Conservation (phyloP, 1,140 invertebrate species). For the Heliconius hewitsoni region DNA sequence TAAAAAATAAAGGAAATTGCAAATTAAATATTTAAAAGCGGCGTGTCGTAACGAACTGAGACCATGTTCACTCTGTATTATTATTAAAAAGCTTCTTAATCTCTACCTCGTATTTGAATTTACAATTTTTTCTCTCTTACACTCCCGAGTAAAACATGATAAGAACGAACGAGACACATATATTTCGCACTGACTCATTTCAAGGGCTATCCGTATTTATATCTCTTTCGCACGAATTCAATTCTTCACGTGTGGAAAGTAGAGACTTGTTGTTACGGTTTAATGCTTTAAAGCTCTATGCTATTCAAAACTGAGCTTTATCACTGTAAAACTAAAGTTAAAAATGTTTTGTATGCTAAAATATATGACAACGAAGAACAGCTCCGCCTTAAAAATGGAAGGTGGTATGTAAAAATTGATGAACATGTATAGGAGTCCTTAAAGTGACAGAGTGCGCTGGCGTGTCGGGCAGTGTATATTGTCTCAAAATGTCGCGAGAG, state of each 20-base stretch:
- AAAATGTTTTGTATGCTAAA: slow-evolving; percentile 31
- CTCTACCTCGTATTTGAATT: slow-evolving; percentile 41
- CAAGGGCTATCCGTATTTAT: slow-evolving; percentile 42
- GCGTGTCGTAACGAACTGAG: slow-evolving; percentile 67
- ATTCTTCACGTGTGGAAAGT: slow-evolving; percentile 56
- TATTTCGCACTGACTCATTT: slow-evolving; percentile 30
- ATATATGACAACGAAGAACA: slow-evolving; percentile 64
- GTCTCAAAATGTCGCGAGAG: slow-evolving; percentile 76
- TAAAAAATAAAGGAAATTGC: slow-evolving; percentile 71
- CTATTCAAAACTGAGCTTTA: slow-evolving; percentile 44
- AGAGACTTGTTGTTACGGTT: slow-evolving; percentile 60
- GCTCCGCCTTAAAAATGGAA: slow-evolving; percentile 82
- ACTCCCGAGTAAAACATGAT: slow-evolving; percentile 45
- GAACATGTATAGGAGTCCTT: slow-evolving; percentile 80
- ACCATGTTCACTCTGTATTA: slow-evolving; percentile 76
- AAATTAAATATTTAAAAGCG: slow-evolving; percentile 79
- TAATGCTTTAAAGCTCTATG: slow-evolving; percentile 43
- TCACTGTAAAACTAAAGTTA: slow-evolving; percentile 23
- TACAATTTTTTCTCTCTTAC: slow-evolving; percentile 50
- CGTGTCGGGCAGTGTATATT: slow-evolving; percentile 79
- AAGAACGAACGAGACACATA: slow-evolving; percentile 50
- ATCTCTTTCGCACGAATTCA: slow-evolving; percentile 60
- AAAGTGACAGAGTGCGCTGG: slow-evolving; percentile 80
- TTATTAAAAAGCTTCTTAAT: slow-evolving; percentile 78
- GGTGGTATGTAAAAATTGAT: slow-evolving; percentile 82